Percentiles rank a stretch among this genome's conserved stretches.
Conservation (phyloP, 2,797 vertebrate genomes). For the Crax fasciolata region DNA sequence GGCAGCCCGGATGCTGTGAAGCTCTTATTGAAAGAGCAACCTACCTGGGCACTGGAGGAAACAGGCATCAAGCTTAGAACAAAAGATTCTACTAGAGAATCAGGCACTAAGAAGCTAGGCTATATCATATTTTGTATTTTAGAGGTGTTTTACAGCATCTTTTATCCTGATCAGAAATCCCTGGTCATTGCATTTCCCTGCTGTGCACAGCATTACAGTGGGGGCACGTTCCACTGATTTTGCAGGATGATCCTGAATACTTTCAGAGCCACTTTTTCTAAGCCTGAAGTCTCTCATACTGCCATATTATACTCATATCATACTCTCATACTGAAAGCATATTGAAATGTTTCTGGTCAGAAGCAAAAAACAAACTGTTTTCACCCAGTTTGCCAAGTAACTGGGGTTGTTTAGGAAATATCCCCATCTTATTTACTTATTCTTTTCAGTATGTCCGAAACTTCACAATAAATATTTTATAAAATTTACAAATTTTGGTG, state of each 20-base stretch:
- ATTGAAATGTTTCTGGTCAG: conserved; percentile 16
- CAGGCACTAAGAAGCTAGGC: neutral
- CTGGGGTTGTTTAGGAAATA: neutral
- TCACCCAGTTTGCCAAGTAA: conserved; percentile 5
- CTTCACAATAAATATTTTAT: neutral
- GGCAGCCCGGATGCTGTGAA: neutral
- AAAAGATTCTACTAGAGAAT: neutral
- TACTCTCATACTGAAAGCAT: neutral
- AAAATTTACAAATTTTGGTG: neutral
- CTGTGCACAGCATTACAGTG: neutral
- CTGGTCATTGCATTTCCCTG: neutral
- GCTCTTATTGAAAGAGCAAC: neutral
- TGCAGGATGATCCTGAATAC: neutral
- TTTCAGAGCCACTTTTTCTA: neutral
- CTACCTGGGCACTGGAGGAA: neutral
- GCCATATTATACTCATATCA: no score
- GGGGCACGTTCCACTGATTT: neutral
- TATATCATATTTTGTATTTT: neutral
- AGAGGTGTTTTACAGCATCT: neutral
- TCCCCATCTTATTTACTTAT: neutral
- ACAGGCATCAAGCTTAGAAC: neutral
- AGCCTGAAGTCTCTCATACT: neutral
- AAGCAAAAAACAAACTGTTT: conserved; percentile 13
- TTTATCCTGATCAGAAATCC: neutral
- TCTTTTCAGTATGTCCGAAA: neutral